phyloP scores from a whole-genome alignment of 64 coral and sea anemone species.

The Montipora sp. region DNA sequence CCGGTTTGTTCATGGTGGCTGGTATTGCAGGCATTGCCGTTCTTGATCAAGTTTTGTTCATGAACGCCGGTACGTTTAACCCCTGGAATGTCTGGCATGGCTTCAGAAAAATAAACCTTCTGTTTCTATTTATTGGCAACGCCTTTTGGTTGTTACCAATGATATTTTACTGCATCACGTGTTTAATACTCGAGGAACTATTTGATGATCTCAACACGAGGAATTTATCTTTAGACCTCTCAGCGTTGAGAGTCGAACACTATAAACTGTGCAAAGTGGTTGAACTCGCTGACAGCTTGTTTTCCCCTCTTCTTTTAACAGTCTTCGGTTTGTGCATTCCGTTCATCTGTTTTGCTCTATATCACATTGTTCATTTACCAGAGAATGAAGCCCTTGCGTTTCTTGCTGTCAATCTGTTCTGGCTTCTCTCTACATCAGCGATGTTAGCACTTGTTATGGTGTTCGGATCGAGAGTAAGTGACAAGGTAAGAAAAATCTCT shows the following conservation, averaged over 20 bases:
- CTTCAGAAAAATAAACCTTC: background rate
- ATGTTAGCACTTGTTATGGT: background rate
- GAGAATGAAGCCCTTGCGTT: background rate
- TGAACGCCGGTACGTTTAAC: background rate
- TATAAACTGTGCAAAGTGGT: background rate
- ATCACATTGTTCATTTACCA: background rate
- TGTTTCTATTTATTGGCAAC: background rate
- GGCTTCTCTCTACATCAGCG: background rate
- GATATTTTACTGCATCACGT: slow-evolving; percentile 4
- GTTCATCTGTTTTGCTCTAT: background rate
- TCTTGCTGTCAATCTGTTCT: background rate
- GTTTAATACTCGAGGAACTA: background rate
- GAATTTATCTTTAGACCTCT: background rate
- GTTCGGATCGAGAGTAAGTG: slow-evolving; percentile 3
- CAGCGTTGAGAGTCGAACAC: background rate
- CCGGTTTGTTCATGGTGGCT: background rate
- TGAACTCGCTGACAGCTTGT: background rate
- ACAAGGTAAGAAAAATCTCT: slow-evolving; percentile 1
- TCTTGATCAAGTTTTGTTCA: background rate
- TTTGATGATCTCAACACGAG: background rate
- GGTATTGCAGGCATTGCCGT: background rate
- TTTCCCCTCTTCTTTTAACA: background rate
- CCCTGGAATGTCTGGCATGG: slow-evolving; percentile 22
- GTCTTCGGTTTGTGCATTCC: background rate
- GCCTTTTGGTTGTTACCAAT: slow-evolving; percentile 29